Conservation (phyloP, 2,113 vertebrate species). For the Haliaeetus leucogaster region DNA sequence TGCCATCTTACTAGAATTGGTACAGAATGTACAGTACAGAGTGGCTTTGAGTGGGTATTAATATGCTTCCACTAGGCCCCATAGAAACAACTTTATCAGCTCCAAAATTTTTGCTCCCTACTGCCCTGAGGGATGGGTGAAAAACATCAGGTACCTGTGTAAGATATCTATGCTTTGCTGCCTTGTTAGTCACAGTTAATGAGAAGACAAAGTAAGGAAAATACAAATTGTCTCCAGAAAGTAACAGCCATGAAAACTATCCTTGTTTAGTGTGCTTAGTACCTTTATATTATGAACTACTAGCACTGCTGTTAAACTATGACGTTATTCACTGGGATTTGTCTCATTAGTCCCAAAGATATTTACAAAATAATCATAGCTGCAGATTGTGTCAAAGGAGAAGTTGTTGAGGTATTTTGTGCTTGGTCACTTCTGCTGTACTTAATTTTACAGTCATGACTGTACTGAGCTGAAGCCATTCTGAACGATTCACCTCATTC, state of each 20-base stretch:
- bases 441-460: background rate
- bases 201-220: background rate
- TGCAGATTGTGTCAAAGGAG: background rate
- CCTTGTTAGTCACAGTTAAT: background rate
- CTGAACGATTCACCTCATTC: background rate
- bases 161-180: background rate
- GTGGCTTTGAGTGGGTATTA: background rate
- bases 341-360: background rate
- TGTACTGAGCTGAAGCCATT: background rate
- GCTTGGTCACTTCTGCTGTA: background rate
- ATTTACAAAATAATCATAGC: background rate
- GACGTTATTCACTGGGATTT: background rate
- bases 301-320: background rate
- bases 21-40: background rate
- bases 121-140: background rate
- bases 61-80: background rate
- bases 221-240: background rate
- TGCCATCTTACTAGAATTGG: background rate
- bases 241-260: background rate
- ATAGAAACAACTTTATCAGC: background rate
- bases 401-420: background rate
- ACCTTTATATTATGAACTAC: background rate
- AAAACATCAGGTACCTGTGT: background rate
- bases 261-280: background rate
- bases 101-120: background rate